Conservation (phyloP, 2,113 vertebrate species). For the Eudyptes chrysolophus region DNA sequence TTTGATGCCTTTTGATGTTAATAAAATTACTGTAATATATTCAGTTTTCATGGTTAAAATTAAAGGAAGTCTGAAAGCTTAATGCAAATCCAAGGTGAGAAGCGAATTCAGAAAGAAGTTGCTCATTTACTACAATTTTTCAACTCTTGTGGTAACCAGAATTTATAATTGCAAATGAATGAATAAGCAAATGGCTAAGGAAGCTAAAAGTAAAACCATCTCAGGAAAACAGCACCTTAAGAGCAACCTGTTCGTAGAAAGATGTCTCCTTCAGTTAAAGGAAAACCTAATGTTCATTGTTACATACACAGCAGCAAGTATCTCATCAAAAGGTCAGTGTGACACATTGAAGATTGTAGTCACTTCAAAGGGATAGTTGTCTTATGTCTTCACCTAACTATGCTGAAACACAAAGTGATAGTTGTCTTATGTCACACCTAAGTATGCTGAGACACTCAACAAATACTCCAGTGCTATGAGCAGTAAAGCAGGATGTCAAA, state of each 20-base stretch:
- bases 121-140: neutral
- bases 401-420: neutral
- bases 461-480: neutral
- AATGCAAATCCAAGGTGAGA: slow-evolving; percentile 25
- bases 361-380: neutral
- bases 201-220: neutral
- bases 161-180: neutral
- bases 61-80: slow-evolving; percentile 9
- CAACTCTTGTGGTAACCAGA: neutral
- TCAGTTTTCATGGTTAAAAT: slow-evolving; percentile 29
- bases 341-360: accelerated
- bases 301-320: neutral
- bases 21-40: slow-evolving; percentile 55
- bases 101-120: slow-evolving; percentile 19
- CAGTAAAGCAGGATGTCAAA: neutral
- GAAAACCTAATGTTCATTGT: neutral
- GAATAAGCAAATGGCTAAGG: neutral
- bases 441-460: neutral
- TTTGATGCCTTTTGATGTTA: slow-evolving; percentile 61
- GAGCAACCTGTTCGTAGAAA: neutral
- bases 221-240: neutral
- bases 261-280: neutral
- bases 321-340: neutral
- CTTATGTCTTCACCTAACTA: neutral
- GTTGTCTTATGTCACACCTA: neutral